These are phyloP conservation scores for Colaptes auratus DNA, from an alignment of 2,113 vertebrate species.

Conservation along the genomic window DNA sequence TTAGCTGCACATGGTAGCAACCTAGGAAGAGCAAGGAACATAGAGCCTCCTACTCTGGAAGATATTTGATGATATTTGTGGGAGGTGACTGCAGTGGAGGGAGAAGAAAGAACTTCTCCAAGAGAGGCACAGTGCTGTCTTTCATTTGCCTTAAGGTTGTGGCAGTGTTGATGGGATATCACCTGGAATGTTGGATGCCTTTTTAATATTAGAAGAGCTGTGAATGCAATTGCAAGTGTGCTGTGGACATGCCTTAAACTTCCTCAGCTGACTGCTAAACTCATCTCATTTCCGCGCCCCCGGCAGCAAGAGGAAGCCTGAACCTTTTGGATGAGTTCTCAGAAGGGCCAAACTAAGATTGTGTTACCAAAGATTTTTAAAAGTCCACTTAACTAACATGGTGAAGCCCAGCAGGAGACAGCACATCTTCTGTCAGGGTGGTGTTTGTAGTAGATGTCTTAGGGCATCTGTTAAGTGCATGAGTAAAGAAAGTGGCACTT, in stretches of 20 bases:
- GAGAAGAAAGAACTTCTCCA: not conserved
- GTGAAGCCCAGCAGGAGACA: not conserved
- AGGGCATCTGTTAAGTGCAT: not conserved
- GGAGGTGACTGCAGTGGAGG: not conserved
- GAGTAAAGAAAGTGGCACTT: not conserved
- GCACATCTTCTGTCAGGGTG: not conserved
- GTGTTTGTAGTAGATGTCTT: not conserved
- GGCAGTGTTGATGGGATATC: not conserved
- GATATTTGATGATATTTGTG: not conserved
- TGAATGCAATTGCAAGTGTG: not conserved
- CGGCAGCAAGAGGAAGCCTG: not conserved
- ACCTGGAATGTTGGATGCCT: not conserved
- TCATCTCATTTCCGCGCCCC: not conserved
- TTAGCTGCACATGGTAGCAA: accelerated
- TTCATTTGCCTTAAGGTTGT: not conserved
- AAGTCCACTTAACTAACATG: not conserved
- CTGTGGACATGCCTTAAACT: not conserved
- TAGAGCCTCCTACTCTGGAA: not conserved
- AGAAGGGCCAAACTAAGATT: not conserved
- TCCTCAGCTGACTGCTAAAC: not conserved
- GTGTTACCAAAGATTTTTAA: not conserved
- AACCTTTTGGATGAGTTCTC: not conserved
- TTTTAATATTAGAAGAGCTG: not conserved
- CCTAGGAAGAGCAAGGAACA: not conserved
- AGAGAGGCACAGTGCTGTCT: accelerated